Percentiles rank a stretch among this genome's conserved stretches.
Conservation (phyloP, 2,888 invertebrate genomes). For the Flabesymbios commensalis region DNA sequence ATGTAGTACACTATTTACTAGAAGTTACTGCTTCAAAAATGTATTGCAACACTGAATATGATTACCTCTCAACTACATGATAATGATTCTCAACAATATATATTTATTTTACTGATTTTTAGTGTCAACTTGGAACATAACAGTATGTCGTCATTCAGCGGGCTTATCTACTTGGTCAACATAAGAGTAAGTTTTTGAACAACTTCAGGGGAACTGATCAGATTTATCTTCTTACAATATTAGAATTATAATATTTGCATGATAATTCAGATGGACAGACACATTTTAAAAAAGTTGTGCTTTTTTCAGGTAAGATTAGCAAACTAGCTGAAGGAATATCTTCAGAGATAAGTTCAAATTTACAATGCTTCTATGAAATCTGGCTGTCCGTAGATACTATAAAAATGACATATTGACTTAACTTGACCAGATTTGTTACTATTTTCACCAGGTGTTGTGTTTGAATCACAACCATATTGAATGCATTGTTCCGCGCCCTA, state of each 20-base stretch:
- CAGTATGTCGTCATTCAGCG: slow-evolving; percentile 59
- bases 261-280: not conserved
- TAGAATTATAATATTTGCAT: not conserved
- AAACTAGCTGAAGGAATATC: no score
- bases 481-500: slow-evolving; percentile 51
- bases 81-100: no score
- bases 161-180: slow-evolving; percentile 56
- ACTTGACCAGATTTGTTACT: not conserved
- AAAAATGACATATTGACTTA: not conserved
- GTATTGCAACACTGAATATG: no score
- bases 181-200: slow-evolving; percentile 47
- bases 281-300: no score
- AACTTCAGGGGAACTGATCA: not conserved
- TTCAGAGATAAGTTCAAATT: no score
- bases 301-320: no score
- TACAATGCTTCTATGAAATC: no score
- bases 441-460: slow-evolving; percentile 53
- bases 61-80: no score
- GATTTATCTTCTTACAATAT: not conserved
- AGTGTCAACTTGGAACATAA: slow-evolving; percentile 62
- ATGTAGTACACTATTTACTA: no score
- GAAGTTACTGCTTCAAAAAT: no score
- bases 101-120: no score
- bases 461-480: slow-evolving; percentile 62
- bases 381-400: not conserved